Evolutionary conservation across 2,113 vertebrate species (phyloP), one percentile per base, ranked within the genome.

Genomic region (Seriola quinqueradiata): DNA sequence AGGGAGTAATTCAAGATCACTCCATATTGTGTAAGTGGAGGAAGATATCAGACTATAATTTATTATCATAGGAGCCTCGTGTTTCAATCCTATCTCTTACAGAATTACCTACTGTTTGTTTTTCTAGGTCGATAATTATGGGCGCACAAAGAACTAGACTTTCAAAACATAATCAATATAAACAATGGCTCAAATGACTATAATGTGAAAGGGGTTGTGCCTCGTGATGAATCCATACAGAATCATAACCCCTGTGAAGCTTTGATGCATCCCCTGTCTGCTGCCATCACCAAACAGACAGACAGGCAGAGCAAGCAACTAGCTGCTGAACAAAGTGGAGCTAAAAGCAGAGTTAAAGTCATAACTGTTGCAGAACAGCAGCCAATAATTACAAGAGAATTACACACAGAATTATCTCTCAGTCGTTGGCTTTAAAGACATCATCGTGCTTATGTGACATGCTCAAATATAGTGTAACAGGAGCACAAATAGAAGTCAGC

Each of bases 1-100:
- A 42, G 12, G 1, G 54, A 60, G 11, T 48, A 40, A 61, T 48
- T 81, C 61, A 77, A 36, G 14, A 75, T 66, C 9, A 60, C 6
- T 44, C 21, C n/a, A 61, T n/a, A 28, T 13, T 48, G 23, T 75
- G 19, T 40, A 36, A 11, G 32, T 32, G 42, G 50, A 64, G 42
- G 14, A 64, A 6, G 21, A 34, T 68, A 25, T 46, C 46, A 73
- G 52, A 40, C 7, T 11, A 14, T 8, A 38, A 6, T 13, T 16
- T 32, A 9, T 1, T 10, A n/a, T 58, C 17, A 14, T 21, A 8
- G 16, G n/a, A 34, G 21, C 11, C 14, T 75, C 55, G 42, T 28
- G 13, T 34, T 55, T 42, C n/a, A 54, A 1, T 25, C 21, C n/a
- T 25, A n/a, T 57, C 32, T 52, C 28, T 9, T 54, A 25, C 54